Conservation (phyloP, 2,888 invertebrate genomes). For the Drosophila subsilvestris region DNA sequence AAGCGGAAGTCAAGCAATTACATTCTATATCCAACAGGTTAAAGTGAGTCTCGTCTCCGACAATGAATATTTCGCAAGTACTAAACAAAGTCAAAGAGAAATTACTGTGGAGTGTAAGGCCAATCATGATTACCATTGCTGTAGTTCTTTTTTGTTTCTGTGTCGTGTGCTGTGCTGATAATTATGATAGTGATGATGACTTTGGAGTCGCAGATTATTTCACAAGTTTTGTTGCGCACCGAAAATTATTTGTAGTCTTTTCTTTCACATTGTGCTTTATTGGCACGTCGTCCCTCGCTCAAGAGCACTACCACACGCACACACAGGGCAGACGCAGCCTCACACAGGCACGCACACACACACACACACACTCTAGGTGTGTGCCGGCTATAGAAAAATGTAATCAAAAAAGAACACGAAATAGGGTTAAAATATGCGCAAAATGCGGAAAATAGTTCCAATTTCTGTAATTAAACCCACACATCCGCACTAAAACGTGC, state of each 20-base stretch:
- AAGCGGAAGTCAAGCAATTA: neutral
- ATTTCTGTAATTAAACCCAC: constrained; percentile 29
- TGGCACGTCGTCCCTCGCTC: constrained; percentile 36
- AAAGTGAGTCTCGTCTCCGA: constrained; percentile 44
- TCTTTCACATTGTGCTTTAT: constrained; percentile 33
- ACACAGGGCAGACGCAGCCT: constrained; percentile 1
- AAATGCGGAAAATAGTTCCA: constrained; percentile 16
- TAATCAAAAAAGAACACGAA: constrained; percentile 14
- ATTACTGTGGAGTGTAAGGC: constrained; percentile 67
- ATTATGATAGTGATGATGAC: constrained; percentile 11
- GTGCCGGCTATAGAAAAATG: constrained; percentile 54
- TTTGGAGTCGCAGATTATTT: constrained; percentile 57
- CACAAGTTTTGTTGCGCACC: constrained; percentile 62
- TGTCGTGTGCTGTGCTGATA: constrained; percentile 39
- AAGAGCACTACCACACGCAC: constrained; percentile 17
- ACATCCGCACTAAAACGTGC: constrained; percentile 28
- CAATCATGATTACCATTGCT: constrained; percentile 20
- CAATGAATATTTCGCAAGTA: constrained; percentile 66
- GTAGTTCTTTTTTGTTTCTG: constrained; percentile 24
- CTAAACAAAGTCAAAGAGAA: constrained; percentile 71
- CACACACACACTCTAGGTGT: constrained; percentile 21
- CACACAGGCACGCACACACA: constrained; percentile 24
- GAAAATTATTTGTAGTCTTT: constrained; percentile 41
- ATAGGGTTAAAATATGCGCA: constrained; percentile 26
- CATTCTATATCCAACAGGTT: constrained; percentile 7